A percentile compares a stretch with the other conserved stretches of the same genome.
Conservation (phyloP, 2,888 invertebrate genomes). For the Ichneumoninae sp. region DNA sequence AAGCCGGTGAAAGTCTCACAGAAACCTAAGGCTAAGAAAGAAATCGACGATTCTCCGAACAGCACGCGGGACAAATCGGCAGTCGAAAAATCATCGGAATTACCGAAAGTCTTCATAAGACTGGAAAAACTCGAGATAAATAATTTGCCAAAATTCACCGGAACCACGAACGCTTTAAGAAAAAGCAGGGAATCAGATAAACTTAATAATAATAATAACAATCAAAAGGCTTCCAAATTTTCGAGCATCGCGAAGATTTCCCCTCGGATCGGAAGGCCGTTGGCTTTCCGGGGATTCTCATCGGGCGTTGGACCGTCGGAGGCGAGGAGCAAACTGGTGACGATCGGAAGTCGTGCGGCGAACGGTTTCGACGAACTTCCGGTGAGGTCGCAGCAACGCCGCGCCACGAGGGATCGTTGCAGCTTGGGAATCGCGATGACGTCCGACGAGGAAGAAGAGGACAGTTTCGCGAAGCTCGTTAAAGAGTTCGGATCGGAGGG, state of each 20-base stretch:
- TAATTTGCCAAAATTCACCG: neutral
- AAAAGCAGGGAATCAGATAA: neutral
- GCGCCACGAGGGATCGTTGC: neutral
- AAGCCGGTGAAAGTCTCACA: neutral
- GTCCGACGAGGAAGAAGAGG: slow-evolving; percentile 20
- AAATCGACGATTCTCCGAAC: neutral
- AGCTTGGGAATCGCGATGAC: slow-evolving; percentile 13
- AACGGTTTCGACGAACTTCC: neutral
- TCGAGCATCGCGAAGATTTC: neutral
- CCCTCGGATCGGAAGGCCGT: neutral
- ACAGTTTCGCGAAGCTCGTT: slow-evolving; percentile 14
- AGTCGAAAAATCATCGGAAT: slow-evolving; percentile 4
- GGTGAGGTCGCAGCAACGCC: neutral
- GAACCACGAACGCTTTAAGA: neutral
- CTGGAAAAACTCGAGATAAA: slow-evolving; percentile 40
- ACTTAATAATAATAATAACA: neutral
- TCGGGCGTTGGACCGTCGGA: neutral
- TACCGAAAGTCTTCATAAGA: slow-evolving; percentile 24
- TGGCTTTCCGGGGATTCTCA: neutral
- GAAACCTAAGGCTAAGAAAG: neutral
- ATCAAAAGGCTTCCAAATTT: neutral
- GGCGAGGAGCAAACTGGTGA: neutral
- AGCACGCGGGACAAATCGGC: neutral
- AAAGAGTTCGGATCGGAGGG: neutral
- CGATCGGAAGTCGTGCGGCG: neutral